Percentiles rank a stretch among this genome's conserved stretches.
Conservation (phyloP, 2,797 vertebrate species). For the Diplodus sargus region DNA sequence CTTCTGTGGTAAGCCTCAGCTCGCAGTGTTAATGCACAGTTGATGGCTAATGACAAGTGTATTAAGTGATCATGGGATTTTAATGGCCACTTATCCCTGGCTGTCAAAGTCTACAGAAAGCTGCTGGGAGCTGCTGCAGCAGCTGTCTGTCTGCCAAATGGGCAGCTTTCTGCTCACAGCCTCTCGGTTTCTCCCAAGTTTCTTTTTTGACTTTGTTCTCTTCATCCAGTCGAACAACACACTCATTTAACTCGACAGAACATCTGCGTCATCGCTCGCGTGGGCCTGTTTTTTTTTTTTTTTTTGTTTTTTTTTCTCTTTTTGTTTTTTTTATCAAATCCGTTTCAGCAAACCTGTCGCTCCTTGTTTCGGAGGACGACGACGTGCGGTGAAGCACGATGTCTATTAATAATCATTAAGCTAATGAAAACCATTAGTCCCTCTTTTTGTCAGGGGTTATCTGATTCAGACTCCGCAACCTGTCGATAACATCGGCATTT, state of each 20-base stretch:
- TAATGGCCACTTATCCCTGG: slow-evolving; percentile 82
- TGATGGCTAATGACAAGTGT: slow-evolving; percentile 82
- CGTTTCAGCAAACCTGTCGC: slow-evolving; percentile 8
- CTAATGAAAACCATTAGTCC: slow-evolving; percentile 54
- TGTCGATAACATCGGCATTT: slow-evolving; percentile 48
- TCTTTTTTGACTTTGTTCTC: slow-evolving; percentile 41
- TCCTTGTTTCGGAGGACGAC: slow-evolving; percentile 14
- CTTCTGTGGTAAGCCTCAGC: slow-evolving; percentile 37
- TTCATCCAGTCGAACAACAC: slow-evolving; percentile 30
- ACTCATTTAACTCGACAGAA: slow-evolving; percentile 38
- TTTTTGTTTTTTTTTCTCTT: no score
- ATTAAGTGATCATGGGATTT: slow-evolving; percentile 85
- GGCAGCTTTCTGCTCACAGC: slow-evolving; percentile 41
- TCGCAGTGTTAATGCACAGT: slow-evolving; percentile 75
- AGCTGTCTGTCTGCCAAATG: slow-evolving; percentile 70
- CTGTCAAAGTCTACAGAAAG: slow-evolving; percentile 73
- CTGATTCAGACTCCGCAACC: slow-evolving; percentile 37
- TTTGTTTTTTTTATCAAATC: slow-evolving; percentile 39
- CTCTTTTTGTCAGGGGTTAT: slow-evolving; percentile 45
- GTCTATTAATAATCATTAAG: slow-evolving; percentile 34
- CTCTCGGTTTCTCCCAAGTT: slow-evolving; percentile 22
- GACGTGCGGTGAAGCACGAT: slow-evolving; percentile 19
- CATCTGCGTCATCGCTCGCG: slow-evolving; percentile 26
- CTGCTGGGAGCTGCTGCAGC: slow-evolving; percentile 64
- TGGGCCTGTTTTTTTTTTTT: neutral